phyloP scores from a whole-genome alignment of 2,113 vertebrate genomes.

The Bostrychus sinensis region DNA sequence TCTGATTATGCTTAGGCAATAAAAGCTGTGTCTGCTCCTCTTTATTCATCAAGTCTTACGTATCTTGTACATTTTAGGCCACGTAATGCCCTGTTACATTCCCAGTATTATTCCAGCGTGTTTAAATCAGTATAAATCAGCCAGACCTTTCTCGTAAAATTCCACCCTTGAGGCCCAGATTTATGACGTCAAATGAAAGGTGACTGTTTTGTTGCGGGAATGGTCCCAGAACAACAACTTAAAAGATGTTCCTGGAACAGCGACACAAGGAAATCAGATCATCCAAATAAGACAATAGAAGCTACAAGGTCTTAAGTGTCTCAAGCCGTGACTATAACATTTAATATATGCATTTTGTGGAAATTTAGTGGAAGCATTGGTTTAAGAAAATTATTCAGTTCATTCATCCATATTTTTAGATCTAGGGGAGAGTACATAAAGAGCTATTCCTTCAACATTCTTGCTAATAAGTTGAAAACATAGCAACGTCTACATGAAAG shows the following conservation, averaged over 20 bases:
- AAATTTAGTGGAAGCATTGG: constrained; percentile 12
- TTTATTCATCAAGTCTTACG: no score
- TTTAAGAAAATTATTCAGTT: neutral
- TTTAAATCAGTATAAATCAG: neutral
- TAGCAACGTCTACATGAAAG: no score
- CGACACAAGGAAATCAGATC: neutral
- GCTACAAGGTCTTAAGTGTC: neutral
- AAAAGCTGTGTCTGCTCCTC: neutral
- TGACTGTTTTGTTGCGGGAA: neutral
- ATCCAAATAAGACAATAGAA: neutral
- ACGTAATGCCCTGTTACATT: no score
- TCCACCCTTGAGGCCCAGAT: neutral
- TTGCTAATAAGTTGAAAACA: neutral
- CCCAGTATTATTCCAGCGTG: neutral
- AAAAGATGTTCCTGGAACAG: neutral
- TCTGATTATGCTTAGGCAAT: no score
- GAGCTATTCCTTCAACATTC: neutral
- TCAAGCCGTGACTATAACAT: neutral
- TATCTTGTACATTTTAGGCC: no score
- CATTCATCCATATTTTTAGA: neutral
- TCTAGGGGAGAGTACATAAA: neutral
- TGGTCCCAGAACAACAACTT: neutral
- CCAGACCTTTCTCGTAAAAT: neutral
- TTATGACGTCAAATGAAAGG: neutral
- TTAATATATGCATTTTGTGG: neutral